These are phyloP conservation scores for Leptosomus discolor DNA, from an alignment of 2,113 vertebrate species.

Conservation along the genomic window DNA sequence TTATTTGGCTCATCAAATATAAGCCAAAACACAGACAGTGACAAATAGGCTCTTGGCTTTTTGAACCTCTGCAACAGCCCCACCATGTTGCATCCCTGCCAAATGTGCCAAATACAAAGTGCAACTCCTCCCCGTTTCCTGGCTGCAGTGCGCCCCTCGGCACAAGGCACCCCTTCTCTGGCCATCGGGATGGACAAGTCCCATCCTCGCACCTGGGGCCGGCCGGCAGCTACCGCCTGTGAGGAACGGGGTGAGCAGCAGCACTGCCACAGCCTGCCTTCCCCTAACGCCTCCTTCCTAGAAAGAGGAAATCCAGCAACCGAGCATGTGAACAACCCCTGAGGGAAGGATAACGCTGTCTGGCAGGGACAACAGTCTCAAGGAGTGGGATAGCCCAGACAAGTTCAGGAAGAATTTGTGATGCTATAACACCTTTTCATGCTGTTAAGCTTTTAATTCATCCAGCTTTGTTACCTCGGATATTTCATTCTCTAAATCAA, in stretches of 20 bases:
- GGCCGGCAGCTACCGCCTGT: no score
- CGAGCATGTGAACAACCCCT: rapidly evolving
- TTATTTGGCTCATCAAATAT: neutral
- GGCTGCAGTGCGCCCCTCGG: neutral
- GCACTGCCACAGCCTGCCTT: neutral
- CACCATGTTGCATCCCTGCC: neutral
- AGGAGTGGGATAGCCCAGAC: neutral
- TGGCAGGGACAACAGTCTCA: neutral
- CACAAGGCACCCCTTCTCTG: neutral
- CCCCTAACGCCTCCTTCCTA: neutral
- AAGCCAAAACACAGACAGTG: neutral
- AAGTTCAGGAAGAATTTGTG: conserved; percentile 47
- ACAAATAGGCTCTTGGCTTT: neutral
- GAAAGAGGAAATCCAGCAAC: neutral
- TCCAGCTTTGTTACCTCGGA: conserved; percentile 58
- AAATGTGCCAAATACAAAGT: neutral
- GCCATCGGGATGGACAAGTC: rapidly evolving
- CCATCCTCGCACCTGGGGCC: rapidly evolving
- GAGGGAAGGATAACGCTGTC: neutral
- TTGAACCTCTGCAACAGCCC: neutral
- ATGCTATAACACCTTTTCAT: conserved; percentile 46
- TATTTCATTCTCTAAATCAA: neutral
- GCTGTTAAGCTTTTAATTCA: conserved; percentile 74
- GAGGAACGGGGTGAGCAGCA: neutral
- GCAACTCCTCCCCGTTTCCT: neutral